Evolutionary conservation across 2,888 invertebrate genomes (phyloP).

Genomic region (Drosophila birchii): DNA sequence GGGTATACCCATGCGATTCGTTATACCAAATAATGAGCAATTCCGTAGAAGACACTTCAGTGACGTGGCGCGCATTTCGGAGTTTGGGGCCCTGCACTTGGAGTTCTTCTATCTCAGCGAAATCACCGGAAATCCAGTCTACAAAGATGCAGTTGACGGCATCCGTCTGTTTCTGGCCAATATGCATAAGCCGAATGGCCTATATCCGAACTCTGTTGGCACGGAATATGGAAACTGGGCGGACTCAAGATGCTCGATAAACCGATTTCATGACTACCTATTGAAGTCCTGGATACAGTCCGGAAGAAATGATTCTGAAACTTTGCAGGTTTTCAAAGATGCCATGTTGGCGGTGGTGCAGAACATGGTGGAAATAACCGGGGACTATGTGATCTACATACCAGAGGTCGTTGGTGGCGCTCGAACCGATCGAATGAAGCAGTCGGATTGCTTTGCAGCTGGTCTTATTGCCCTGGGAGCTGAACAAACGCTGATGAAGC

Average conservation of each 20-base stretch:
- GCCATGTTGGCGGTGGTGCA: slow-evolving; percentile 94
- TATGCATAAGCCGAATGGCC: slow-evolving; percentile 95
- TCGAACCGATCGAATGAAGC: slow-evolving; percentile 92
- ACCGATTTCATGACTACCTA: slow-evolving; percentile 98
- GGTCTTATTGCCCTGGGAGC: slow-evolving; percentile 97
- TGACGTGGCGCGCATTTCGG: slow-evolving; percentile 97
- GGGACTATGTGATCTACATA: slow-evolving; percentile 93
- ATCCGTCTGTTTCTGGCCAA: slow-evolving; percentile 93
- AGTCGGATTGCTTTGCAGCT: slow-evolving; percentile 97
- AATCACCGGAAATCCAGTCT: slow-evolving; percentile 95
- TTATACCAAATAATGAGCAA: slow-evolving; percentile 17
- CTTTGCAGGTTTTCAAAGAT: slow-evolving; percentile 95
- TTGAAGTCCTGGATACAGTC: slow-evolving; percentile 96
- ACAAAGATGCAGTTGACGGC: slow-evolving; percentile 94
- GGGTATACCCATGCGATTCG: slow-evolving; percentile 92
- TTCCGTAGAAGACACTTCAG: slow-evolving; percentile 89
- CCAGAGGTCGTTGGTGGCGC: slow-evolving; percentile 93
- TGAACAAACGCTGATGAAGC: slow-evolving; percentile 90
- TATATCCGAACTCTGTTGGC: slow-evolving; percentile 98
- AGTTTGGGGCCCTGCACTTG: slow-evolving; percentile 97
- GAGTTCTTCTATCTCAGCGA: slow-evolving; percentile 98
- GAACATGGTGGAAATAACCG: slow-evolving; percentile 92
- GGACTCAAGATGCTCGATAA: slow-evolving; percentile 3
- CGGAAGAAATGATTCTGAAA: slow-evolving; percentile 91
- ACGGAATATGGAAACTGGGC: slow-evolving; percentile 97